Conservation (phyloP, 1,140 invertebrate genomes). For the Tetragnatha versicolor region DNA sequence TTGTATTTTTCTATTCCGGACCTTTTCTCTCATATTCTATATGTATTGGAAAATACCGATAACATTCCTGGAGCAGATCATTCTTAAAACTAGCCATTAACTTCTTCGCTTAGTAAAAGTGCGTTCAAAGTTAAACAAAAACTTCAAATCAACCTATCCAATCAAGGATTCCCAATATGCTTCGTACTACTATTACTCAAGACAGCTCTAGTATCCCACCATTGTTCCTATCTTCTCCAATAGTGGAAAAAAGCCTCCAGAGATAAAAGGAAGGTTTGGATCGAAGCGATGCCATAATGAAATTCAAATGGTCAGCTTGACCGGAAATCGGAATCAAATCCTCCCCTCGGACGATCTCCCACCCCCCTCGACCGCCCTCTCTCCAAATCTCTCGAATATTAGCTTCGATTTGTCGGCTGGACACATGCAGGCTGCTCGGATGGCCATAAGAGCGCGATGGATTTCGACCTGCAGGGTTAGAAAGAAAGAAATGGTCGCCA, state of each 20-base stretch:
- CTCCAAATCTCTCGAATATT: constrained; percentile 48
- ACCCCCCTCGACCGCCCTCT: neutral
- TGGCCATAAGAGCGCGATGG: constrained; percentile 11
- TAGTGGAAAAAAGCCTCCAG: neutral
- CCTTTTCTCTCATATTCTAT: too few species aligned
- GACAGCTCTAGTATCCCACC: neutral
- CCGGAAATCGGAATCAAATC: constrained; percentile 50
- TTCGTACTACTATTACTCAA: neutral
- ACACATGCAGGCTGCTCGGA: neutral
- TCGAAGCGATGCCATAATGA: constrained; percentile 19
- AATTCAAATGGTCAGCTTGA: constrained; percentile 47
- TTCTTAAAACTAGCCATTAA: too few species aligned
- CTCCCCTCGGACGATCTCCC: constrained; percentile 6
- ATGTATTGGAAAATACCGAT: too few species aligned
- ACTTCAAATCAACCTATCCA: neutral
- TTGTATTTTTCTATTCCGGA: too few species aligned
- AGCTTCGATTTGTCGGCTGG: constrained; percentile 36
- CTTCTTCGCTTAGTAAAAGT: too few species aligned
- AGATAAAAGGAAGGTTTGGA: neutral
- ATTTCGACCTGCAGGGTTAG: neutral
- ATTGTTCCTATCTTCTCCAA: neutral
- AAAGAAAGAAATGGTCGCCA: neutral
- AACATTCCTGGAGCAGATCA: too few species aligned
- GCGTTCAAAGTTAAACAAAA: neutral
- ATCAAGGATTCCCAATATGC: neutral